These are phyloP conservation scores for Salminus brasiliensis DNA, from an alignment of 2,113 vertebrate species.

Conservation along the genomic window DNA sequence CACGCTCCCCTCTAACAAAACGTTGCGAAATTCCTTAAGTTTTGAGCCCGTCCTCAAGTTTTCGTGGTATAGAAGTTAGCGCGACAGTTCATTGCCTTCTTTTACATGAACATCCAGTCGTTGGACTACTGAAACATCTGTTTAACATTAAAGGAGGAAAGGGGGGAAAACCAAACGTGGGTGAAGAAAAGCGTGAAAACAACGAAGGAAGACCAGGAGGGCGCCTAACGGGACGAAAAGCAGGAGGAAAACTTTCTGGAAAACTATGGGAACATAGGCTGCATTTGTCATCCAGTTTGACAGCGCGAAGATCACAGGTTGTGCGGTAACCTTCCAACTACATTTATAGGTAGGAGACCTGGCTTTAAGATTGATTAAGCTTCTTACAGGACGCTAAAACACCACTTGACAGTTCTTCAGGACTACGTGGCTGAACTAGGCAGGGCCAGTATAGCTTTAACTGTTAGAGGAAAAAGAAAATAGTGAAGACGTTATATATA, in stretches of 20 bases:
- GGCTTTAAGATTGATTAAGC: neutral
- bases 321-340: neutral
- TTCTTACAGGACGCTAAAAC: neutral
- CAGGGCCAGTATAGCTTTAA: neutral
- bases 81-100: neutral
- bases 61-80: neutral
- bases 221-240: slow-evolving; percentile 42
- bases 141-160: neutral
- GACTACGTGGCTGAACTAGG: slow-evolving; percentile 37
- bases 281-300: neutral
- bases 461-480: neutral
- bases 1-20: slow-evolving; percentile 33
- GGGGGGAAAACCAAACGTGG: neutral
- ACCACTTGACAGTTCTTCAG: neutral
- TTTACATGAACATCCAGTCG: neutral
- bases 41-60: slow-evolving; percentile 3
- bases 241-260: slow-evolving; percentile 20
- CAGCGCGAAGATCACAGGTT: neutral
- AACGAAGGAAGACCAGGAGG: slow-evolving; percentile 27
- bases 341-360: neutral
- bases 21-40: slow-evolving; percentile 50
- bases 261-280: slow-evolving; percentile 37
- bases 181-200: slow-evolving; percentile 26
- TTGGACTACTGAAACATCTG: neutral
- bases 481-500: too few species aligned